Evolutionary conservation across 2,888 invertebrate species (phyloP).

Genomic region (Eupsilia transversa): DNA sequence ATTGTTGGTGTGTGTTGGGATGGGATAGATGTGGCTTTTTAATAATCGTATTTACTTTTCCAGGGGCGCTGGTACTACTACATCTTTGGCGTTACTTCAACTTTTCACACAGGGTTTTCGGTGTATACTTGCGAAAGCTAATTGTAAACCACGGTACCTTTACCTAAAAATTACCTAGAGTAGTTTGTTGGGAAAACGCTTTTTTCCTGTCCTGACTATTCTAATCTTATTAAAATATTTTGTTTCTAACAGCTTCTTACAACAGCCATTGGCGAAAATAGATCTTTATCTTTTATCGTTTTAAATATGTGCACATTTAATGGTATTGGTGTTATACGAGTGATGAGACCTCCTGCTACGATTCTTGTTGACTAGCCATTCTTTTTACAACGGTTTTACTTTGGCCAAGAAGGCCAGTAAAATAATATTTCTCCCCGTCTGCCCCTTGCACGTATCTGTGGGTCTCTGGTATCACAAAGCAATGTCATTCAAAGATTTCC

Average conservation of each 20-base stretch:
- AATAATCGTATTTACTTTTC: background rate
- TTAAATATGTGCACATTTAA: background rate
- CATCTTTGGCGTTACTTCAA: background rate
- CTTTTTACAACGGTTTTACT: background rate
- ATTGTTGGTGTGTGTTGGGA: slow-evolving; percentile 58
- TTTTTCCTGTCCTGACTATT: too few species aligned
- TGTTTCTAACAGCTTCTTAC: background rate
- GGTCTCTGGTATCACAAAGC: slow-evolving; percentile 74
- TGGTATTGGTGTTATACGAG: background rate
- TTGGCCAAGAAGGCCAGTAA: background rate
- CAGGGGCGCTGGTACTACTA: background rate
- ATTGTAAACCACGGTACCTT: background rate
- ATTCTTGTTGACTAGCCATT: background rate
- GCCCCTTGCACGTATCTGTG: slow-evolving; percentile 59
- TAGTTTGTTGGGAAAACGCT: background rate
- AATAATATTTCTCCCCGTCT: slow-evolving; percentile 59
- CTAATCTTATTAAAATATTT: background rate
- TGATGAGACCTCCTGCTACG: too few species aligned
- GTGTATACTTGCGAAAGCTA: background rate
- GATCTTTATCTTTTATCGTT: background rate
- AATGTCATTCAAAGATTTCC: slow-evolving; percentile 86
- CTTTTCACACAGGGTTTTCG: too few species aligned
- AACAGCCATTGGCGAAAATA: background rate
- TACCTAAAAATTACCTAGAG: background rate
- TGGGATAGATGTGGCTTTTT: slow-evolving; percentile 63